phyloP scores from a whole-genome alignment of 1,140 invertebrate species.

The Argopecten irradians region DNA sequence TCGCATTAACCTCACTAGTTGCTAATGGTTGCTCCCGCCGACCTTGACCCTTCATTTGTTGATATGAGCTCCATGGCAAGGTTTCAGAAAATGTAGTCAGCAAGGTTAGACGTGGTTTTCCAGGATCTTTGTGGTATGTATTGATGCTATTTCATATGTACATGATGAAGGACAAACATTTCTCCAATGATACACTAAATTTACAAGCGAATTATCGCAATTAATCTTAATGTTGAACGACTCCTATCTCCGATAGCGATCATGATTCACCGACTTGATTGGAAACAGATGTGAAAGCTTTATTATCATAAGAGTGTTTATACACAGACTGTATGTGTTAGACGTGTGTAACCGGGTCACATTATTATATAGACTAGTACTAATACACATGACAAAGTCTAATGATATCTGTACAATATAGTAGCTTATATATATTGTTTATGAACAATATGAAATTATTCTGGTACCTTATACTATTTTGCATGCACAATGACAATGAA shows the following conservation, averaged over 20 bases:
- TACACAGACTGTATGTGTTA: neutral
- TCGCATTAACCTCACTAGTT: neutral
- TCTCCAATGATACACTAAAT: neutral
- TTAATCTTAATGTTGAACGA: neutral
- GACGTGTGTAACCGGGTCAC: neutral
- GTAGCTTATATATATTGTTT: no score
- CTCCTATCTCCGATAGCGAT: neutral
- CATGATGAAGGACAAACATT: neutral
- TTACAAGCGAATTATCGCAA: neutral
- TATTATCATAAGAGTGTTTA: neutral
- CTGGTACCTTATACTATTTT: no score
- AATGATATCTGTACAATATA: no score
- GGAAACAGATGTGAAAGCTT: neutral
- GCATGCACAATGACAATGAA: no score
- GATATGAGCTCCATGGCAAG: conserved; percentile 13
- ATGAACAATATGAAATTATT: no score
- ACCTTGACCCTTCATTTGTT: conserved; percentile 8
- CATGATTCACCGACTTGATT: neutral
- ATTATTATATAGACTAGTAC: no score
- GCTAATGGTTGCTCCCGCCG: neutral
- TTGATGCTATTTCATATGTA: neutral
- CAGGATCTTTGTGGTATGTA: conserved; percentile 12
- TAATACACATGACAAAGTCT: neutral
- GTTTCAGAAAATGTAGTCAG: neutral
- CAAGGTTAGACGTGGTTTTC: neutral